phyloP scores from a whole-genome alignment of 1,140 invertebrate species.

The Myzus persicae region DNA sequence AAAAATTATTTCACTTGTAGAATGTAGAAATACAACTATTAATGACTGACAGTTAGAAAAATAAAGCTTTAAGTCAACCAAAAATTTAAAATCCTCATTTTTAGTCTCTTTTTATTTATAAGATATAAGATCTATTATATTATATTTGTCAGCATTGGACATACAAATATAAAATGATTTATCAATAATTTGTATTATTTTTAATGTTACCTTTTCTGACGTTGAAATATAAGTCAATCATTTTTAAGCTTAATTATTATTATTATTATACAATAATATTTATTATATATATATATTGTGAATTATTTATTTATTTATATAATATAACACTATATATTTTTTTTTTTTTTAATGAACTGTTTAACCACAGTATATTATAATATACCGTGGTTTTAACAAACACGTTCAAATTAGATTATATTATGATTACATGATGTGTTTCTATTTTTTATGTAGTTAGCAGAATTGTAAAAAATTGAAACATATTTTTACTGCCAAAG shows the following conservation, averaged over 20 bases:
- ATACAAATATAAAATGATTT: background rate
- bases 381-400: slow-evolving; percentile 10
- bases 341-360: background rate
- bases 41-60: slow-evolving; percentile 26
- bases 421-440: too few species aligned
- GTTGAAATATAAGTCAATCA: slow-evolving; percentile 50
- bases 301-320: slow-evolving; percentile 47
- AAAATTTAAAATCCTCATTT: slow-evolving; percentile 47
- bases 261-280: slow-evolving; percentile 9
- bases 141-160: background rate
- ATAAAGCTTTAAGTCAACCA: background rate
- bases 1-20: background rate
- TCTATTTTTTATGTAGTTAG: background rate
- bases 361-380: background rate
- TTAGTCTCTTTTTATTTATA: background rate
- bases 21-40: background rate
- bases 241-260: slow-evolving; percentile 50
- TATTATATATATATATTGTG: slow-evolving; percentile 20
- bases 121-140: background rate
- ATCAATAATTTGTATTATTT: slow-evolving; percentile 38
- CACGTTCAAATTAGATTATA: background rate
- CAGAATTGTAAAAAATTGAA: slow-evolving; percentile 27
- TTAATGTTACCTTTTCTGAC: slow-evolving; percentile 54
- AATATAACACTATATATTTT: background rate
- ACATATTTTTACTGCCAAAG: slow-evolving; percentile 48